A percentile compares a stretch with the other conserved stretches of the same genome.
These are phyloP conservation scores for Corythornis vintsioides DNA, from an alignment of 2,113 vertebrate species.

Conservation along the genomic window DNA sequence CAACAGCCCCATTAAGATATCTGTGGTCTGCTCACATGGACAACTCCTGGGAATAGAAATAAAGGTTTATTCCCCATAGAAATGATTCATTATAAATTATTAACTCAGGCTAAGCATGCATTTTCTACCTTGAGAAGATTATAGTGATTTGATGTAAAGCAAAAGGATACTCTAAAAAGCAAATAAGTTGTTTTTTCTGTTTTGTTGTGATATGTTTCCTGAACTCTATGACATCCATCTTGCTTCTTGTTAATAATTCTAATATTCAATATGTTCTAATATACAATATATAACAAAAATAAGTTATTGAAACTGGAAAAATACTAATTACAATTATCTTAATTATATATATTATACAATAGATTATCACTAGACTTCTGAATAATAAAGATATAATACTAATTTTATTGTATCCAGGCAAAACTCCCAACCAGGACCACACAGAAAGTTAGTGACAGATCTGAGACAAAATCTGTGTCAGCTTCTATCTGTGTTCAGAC, in stretches of 20 bases:
- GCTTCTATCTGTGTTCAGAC: background rate
- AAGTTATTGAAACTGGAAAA: background rate
- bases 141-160: background rate
- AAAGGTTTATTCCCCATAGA: background rate
- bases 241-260: background rate
- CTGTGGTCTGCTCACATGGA: background rate
- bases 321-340: background rate
- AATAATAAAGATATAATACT: background rate
- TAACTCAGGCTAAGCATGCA: background rate
- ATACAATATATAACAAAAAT: background rate
- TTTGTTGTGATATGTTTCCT: background rate
- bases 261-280: background rate
- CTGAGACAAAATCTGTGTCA: background rate
- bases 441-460: slow-evolving; percentile 13
- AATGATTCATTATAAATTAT: background rate
- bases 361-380: background rate
- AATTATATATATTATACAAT: background rate
- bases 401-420: background rate
- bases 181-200: background rate
- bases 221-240: background rate
- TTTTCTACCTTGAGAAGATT: background rate
- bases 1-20: background rate
- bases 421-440: slow-evolving; percentile 22
- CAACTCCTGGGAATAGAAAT: background rate
- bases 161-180: background rate